Conservation (phyloP, 2,113 vertebrate species). For the Dipodomys merriami region DNA sequence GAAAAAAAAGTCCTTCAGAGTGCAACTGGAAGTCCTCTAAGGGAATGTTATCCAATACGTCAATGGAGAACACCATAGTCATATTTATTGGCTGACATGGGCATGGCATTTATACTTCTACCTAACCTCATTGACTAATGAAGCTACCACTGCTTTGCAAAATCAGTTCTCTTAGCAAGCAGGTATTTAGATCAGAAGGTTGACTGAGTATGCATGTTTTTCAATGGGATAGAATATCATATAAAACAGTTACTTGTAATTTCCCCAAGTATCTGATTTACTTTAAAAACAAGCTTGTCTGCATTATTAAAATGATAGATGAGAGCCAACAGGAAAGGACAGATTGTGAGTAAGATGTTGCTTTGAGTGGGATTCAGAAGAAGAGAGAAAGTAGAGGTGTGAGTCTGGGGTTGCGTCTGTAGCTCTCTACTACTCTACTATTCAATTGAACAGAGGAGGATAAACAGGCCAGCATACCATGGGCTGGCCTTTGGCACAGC, state of each 20-base stretch:
- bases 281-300: neutral
- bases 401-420: neutral
- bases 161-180: neutral
- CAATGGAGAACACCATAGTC: neutral
- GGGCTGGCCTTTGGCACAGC: rapidly evolving
- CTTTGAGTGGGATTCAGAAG: slow-evolving; percentile 33
- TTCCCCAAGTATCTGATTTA: slow-evolving; percentile 27
- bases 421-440: neutral
- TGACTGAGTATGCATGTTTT: neutral
- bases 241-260: neutral
- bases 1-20: slow-evolving; percentile 62
- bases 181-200: neutral
- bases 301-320: neutral
- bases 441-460: rapidly evolving
- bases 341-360: slow-evolving; percentile 8
- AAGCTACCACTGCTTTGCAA: slow-evolving; percentile 46
- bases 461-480: neutral
- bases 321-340: slow-evolving; percentile 3
- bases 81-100: neutral
- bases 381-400: neutral
- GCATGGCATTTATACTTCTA: neutral
- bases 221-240: neutral
- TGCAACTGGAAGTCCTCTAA: slow-evolving; percentile 24
- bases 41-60: neutral
- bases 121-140: neutral